phyloP scores from a whole-genome alignment of 2,888 invertebrate genomes.

The Zootermopsis nevadensis region DNA sequence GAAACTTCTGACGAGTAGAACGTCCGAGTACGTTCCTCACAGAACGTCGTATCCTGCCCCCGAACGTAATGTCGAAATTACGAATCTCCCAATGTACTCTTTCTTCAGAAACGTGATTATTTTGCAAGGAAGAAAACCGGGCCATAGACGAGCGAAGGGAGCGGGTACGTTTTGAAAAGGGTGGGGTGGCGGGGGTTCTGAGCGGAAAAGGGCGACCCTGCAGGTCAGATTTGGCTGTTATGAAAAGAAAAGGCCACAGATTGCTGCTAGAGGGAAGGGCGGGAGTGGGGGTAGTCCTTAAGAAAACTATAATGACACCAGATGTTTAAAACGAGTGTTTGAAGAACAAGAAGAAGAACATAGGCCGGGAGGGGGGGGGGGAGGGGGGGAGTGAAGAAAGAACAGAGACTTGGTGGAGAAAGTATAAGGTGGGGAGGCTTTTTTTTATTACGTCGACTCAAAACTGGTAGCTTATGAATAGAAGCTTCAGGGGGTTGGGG shows the following conservation, averaged over 20 bases:
- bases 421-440: neutral
- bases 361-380: neutral
- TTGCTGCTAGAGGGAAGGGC: neutral
- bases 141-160: too few relatives aligned
- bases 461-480: constrained; percentile 24
- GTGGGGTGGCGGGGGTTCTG: neutral
- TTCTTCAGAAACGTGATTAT: too few relatives aligned
- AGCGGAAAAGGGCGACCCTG: neutral
- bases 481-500: neutral
- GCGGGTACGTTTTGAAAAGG: neutral
- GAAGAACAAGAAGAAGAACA: neutral
- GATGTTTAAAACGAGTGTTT: constrained; percentile 23
- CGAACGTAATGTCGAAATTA: too few relatives aligned
- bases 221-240: neutral
- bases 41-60: too few relatives aligned
- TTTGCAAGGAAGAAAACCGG: too few relatives aligned
- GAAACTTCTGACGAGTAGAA: too few relatives aligned
- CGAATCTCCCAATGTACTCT: too few relatives aligned
- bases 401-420: neutral
- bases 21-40: too few relatives aligned
- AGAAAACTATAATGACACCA: constrained; percentile 33
- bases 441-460: constrained; percentile 12
- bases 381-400: neutral
- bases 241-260: neutral
- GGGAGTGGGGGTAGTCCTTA: neutral